Evolutionary conservation across 64 coral and sea anemone genomes (phyloP).

Genomic region (Montipora foliosa): DNA sequence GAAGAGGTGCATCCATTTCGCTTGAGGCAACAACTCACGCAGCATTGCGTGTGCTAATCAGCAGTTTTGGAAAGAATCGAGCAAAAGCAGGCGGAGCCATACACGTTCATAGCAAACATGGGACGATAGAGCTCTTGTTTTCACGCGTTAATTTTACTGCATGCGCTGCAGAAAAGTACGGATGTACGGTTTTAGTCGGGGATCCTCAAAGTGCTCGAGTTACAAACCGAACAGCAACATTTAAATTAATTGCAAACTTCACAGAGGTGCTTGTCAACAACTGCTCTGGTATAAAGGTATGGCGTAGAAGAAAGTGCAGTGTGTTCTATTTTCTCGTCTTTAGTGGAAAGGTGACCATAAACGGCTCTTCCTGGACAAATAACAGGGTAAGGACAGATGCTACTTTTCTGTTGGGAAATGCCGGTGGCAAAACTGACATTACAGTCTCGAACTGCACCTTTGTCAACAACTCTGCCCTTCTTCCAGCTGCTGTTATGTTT

Average conservation of each 20-base stretch:
- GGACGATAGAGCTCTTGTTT: background rate
- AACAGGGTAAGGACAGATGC: background rate
- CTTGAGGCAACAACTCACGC: background rate
- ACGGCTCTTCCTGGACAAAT: background rate
- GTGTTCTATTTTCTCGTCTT: background rate
- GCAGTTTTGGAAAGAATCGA: background rate
- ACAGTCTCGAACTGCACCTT: background rate
- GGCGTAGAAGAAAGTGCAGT: background rate
- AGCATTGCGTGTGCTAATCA: background rate
- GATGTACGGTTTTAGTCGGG: background rate
- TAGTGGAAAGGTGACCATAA: background rate
- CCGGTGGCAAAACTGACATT: background rate
- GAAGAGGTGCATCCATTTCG: too few relatives aligned
- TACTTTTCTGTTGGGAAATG: background rate
- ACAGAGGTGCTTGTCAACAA: background rate
- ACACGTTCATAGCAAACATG: background rate
- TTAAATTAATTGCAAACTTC: background rate
- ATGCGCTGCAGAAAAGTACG: background rate
- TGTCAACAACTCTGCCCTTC: background rate
- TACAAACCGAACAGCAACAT: background rate
- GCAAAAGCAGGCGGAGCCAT: background rate
- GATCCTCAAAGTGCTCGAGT: background rate
- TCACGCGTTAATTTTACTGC: background rate
- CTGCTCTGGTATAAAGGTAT: background rate
- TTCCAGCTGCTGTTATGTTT: background rate